Conservation (phyloP, 2,113 vertebrate species). For the Alethe castanea region DNA sequence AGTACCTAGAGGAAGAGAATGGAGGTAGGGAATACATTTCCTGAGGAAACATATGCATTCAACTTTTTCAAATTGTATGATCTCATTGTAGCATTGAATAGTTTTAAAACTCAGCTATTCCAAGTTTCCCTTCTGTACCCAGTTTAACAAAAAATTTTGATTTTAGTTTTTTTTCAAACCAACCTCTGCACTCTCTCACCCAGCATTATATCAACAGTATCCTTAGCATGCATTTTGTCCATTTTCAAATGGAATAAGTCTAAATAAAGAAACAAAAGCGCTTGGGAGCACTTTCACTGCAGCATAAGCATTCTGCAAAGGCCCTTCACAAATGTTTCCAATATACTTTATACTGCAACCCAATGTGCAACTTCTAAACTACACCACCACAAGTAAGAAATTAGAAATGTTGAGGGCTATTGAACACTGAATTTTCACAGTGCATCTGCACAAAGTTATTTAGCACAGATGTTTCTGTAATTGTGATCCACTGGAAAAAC, state of each 20-base stretch:
- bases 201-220: neutral
- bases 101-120: neutral
- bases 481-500: conserved; percentile 44
- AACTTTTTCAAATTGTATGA: neutral
- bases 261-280: conserved; percentile 59
- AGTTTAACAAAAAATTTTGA: neutral
- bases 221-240: conserved; percentile 15
- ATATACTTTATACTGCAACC: conserved; percentile 55
- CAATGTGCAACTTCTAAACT: conserved; percentile 56
- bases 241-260: conserved; percentile 37
- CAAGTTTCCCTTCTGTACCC: neutral
- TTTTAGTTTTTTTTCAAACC: neutral
- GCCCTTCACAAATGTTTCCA: conserved; percentile 58
- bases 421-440: conserved; percentile 48
- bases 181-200: neutral
- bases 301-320: conserved; percentile 55
- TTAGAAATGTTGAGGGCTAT: conserved; percentile 69
- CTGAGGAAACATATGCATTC: neutral
- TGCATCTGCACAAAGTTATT: conserved; percentile 43
- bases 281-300: conserved; percentile 48
- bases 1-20: neutral
- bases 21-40: neutral
- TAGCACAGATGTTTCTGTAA: conserved; percentile 48
- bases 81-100: neutral
- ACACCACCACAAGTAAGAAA: conserved; percentile 65